These are phyloP conservation scores for Eufriesea mexicana DNA, from an alignment of 1,140 invertebrate genomes.

Conservation along the genomic window DNA sequence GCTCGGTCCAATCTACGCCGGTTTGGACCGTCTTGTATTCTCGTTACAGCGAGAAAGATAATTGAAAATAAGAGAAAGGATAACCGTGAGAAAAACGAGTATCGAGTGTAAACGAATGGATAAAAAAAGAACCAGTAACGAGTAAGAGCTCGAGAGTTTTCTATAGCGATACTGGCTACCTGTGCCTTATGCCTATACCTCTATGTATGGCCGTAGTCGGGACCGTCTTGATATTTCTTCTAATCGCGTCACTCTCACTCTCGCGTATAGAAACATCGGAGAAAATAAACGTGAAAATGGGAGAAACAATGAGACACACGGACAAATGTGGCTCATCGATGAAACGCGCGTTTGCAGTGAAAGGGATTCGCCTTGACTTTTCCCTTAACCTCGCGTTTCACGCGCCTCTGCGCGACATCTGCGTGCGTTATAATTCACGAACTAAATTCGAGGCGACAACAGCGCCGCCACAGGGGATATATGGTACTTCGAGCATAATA, in stretches of 20 bases:
- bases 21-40: conserved; percentile 24
- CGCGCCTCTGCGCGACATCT: background rate
- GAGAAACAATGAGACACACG: too few relatives aligned
- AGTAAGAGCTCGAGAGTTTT: conserved; percentile 40
- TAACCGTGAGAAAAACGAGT: background rate
- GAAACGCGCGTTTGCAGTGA: background rate
- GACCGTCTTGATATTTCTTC: conserved; percentile 57
- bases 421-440: background rate
- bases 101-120: background rate
- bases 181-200: conserved; percentile 74
- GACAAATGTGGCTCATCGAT: background rate
- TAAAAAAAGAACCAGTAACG: conserved; percentile 21
- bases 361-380: background rate
- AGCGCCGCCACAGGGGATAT: background rate
- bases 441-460: background rate
- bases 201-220: conserved; percentile 67
- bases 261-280: background rate
- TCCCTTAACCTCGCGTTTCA: background rate
- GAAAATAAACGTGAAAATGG: background rate
- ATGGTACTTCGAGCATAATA: background rate
- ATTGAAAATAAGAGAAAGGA: background rate
- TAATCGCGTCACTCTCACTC: background rate
- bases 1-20: conserved; percentile 27
- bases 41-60: conserved; percentile 22
- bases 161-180: conserved; percentile 68